Conservation (phyloP, 1,140 invertebrate genomes). For the Diorhabda sublineata region DNA sequence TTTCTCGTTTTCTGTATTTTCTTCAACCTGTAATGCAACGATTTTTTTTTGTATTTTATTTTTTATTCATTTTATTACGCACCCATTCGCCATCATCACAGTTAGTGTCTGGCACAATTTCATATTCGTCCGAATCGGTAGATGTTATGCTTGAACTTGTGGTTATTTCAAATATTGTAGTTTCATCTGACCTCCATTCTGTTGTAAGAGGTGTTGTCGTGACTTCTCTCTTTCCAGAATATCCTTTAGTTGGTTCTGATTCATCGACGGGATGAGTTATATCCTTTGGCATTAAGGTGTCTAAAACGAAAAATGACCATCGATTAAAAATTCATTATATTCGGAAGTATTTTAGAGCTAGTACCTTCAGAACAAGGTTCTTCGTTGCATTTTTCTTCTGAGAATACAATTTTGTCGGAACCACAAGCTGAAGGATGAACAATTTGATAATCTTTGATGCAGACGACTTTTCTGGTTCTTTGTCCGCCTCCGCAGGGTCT, state of each 20-base stretch:
- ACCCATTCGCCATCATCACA: slow-evolving; percentile 59
- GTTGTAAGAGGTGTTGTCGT: slow-evolving; percentile 3
- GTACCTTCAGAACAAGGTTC: slow-evolving; percentile 64
- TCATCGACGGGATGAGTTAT: slow-evolving; percentile 53
- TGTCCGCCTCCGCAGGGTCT: slow-evolving; percentile 79
- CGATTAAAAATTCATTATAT: too few species aligned
- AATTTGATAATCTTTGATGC: slow-evolving; percentile 67
- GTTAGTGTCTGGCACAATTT: slow-evolving; percentile 52
- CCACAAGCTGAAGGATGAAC: slow-evolving; percentile 61
- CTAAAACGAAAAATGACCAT: slow-evolving; percentile 14
- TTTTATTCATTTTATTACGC: slow-evolving; percentile 32
- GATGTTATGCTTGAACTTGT: slow-evolving; percentile 8
- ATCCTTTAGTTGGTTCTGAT: slow-evolving; percentile 19
- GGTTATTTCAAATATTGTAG: slow-evolving; percentile 15
- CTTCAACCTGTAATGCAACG: not conserved
- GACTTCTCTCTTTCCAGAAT: not conserved
- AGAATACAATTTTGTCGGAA: slow-evolving; percentile 58
- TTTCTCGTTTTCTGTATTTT: slow-evolving; percentile 11
- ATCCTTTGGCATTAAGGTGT: slow-evolving; percentile 54
- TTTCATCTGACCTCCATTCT: slow-evolving; percentile 12
- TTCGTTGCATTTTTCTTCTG: slow-evolving; percentile 69
- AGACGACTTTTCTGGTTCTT: slow-evolving; percentile 70
- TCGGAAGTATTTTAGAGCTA: too few species aligned
- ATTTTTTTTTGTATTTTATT: slow-evolving; percentile 21
- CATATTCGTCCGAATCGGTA: slow-evolving; percentile 48